phyloP scores from a whole-genome alignment of 2,888 invertebrate species.

The Mayetiola destructor region DNA sequence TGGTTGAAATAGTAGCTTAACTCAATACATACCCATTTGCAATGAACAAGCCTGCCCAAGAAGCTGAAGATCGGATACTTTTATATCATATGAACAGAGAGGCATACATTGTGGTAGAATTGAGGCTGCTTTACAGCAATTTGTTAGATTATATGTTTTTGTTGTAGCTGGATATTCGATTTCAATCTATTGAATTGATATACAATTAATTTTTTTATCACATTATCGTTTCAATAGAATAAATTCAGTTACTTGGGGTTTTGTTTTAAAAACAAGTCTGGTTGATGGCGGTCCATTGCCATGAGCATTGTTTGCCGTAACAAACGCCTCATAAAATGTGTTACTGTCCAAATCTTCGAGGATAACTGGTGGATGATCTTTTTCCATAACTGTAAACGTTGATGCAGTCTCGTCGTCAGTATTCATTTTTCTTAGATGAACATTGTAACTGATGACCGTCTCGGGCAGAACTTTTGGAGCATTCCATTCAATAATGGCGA shows the following conservation, averaged over 20 bases:
- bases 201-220: conserved; percentile 4
- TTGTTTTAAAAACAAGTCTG: conserved; percentile 60
- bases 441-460: conserved; percentile 50
- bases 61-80: conserved; percentile 61
- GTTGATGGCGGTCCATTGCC: conserved; percentile 64
- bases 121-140: conserved; percentile 59
- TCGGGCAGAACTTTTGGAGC: conserved; percentile 54
- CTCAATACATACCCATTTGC: conserved; percentile 50
- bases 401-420: conserved; percentile 42
- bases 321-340: conserved; percentile 64
- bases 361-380: conserved; percentile 56
- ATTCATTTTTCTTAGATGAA: conserved; percentile 44
- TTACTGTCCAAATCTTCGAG: conserved; percentile 58
- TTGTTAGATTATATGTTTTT: conserved; percentile 59
- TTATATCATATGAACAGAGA: conserved; percentile 67
- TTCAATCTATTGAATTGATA: conserved; percentile 19
- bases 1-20: neutral
- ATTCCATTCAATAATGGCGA: conserved; percentile 66
- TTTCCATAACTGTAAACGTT: conserved; percentile 39
- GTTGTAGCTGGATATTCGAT: conserved; percentile 29
- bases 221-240: neutral
- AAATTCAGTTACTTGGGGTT: conserved; percentile 41
- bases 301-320: conserved; percentile 64
- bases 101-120: conserved; percentile 47
- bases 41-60: conserved; percentile 59